Base-by-base conservation (phyloP, 2,888 invertebrate genomes). In the Empis livida region DNA sequence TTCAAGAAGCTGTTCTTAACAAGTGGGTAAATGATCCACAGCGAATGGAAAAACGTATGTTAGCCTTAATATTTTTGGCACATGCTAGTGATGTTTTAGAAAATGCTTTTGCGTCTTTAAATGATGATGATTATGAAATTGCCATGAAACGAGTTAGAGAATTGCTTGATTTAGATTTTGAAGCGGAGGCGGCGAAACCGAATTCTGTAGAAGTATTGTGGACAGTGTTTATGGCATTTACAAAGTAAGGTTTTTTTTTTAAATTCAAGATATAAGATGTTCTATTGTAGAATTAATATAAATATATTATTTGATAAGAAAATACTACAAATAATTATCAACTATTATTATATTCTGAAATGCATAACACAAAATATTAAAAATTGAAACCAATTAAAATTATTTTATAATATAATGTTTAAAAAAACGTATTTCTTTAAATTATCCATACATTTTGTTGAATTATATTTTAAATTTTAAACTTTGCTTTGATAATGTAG, bases 71-170 rank as follows among this genome's bases (percentile, higher is more conserved):
- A 63, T 88, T 93, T 71, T 75, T 99, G 58, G 95, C 97, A 23
- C 96, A 99, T 68, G 93, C 96, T 10, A 94, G 95, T 45, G 99
- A 99, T 71, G 99, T 99, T 20, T 76, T 99, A 47, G 99, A 99
- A 73, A 99, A 99, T 71, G 99, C 99, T 46, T 99, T 99, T 71
- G 94, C 95, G 17, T 95, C 97, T 3, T 78, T 99, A 11, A 90
- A 89, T 45, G 93, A 94, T 60, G 95, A 96, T 62, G 96, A 96
- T 71, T 97, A 97, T 67, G 96, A 97, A 72, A 75, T 97, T 58
- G 99, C 97, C 51, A 97, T 96, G 83, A 88, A 94, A 62, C 83
- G 99, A 63, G 94, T 99, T 44, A 80, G 97, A 56, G 89, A 93
- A 60, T 78, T 99, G 43, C 78, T 99, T 57, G 97, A 99, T 70